Conservation (phyloP, 1,140 invertebrate genomes). For the Dendroctonus valens region DNA sequence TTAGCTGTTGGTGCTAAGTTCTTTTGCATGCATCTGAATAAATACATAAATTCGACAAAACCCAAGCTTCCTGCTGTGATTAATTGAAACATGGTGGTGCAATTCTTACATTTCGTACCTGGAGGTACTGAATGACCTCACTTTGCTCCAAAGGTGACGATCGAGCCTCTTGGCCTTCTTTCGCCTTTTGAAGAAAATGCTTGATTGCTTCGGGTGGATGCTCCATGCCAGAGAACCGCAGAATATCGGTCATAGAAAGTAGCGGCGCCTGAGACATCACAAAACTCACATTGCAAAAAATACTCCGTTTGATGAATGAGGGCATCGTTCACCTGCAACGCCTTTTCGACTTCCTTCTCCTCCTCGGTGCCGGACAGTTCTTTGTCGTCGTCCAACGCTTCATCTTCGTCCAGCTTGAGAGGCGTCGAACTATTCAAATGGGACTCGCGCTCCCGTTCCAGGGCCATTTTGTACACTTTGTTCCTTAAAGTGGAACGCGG, state of each 20-base stretch:
- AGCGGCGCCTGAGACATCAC: conserved; percentile 40
- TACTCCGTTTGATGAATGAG: neutral
- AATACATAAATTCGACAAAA: no score
- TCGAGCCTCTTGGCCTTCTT: conserved; percentile 53
- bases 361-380: conserved; percentile 65
- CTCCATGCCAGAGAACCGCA: conserved; percentile 59
- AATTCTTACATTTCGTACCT: conserved; percentile 31
- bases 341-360: conserved; percentile 63
- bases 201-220: conserved; percentile 59
- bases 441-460: conserved; percentile 65
- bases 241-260: conserved; percentile 60
- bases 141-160: conserved; percentile 52
- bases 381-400: conserved; percentile 55
- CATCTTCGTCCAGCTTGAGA: conserved; percentile 49
- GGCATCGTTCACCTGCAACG: conserved; percentile 48
- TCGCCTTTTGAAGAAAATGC: conserved; percentile 54
- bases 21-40: neutral
- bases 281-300: conserved; percentile 15
- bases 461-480: conserved; percentile 87
- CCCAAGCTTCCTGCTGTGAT: no score
- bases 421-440: conserved; percentile 54
- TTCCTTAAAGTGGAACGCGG: conserved; percentile 92
- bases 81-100: no score
- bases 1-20: no score
- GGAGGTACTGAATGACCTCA: conserved; percentile 57